These are phyloP conservation scores for Cantharis rufa DNA, from an alignment of 2,888 invertebrate species.

Conservation along the genomic window DNA sequence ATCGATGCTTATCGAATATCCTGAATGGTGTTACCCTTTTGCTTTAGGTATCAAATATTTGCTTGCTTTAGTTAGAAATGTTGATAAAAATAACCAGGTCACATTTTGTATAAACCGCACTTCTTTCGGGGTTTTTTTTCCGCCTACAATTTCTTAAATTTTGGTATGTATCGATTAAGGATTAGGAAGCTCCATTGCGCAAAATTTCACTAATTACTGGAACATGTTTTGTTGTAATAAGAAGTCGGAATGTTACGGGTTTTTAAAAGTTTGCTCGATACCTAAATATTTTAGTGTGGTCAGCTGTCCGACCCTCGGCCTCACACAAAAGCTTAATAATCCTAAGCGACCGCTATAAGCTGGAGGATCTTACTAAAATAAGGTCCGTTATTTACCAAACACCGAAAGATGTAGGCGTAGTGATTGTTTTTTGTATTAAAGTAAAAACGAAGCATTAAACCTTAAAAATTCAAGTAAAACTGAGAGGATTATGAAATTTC, in stretches of 20 bases:
- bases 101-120: background rate
- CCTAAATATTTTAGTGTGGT: conserved; percentile 30
- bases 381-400: conserved; percentile 17
- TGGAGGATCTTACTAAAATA: conserved; percentile 20
- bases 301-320: conserved; percentile 29
- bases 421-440: background rate
- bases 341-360: conserved; percentile 38
- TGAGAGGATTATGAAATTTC: background rate
- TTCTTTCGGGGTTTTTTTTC: background rate
- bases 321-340: conserved; percentile 40
- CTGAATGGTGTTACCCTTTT: conserved; percentile 13
- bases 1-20: conserved; percentile 18
- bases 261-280: conserved; percentile 4
- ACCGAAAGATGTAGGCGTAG: background rate
- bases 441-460: background rate
- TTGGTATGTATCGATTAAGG: background rate
- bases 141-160: background rate
- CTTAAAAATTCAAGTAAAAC: background rate
- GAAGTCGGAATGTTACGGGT: background rate
- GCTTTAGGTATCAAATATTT: conserved; percentile 14
- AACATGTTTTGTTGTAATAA: background rate
- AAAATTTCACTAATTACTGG: background rate
- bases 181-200: background rate
- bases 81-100: conserved; percentile 6
- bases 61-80: conserved; percentile 9